Base-by-base conservation (phyloP, 2,113 vertebrate genomes). In the Rana temporaria region DNA sequence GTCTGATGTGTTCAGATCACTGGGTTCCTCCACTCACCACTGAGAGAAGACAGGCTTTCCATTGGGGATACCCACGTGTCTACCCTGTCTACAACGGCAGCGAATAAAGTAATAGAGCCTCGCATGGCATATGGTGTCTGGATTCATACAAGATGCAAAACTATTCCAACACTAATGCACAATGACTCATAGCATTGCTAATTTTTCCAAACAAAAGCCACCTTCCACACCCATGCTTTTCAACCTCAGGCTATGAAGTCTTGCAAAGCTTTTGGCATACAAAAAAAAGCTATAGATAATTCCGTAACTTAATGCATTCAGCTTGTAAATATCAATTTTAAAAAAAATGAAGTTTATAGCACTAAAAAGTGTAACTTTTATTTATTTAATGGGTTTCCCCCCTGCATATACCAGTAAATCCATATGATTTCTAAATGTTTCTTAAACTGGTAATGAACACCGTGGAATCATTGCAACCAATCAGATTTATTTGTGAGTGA, bases 71-170 rank as follows among this genome's bases (percentile, higher is more conserved):
- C 93, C 93, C 95, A 94, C 95, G 95, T 95, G 93, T 93, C 94
- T 92, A 92, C 94, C 93, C 53, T 96, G 92, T 94, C 95, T 95
- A 94, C 93, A 84, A 92, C 91, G 91, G 95, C 96, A 93, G 90
- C 91, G 91, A 94, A 93, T 95, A 95, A 95, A 95, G 95, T 95
- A 94, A 95, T 91, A 88, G 93, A 94, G 93, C 94, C 95, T 93
- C 96, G 96, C 92, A 96, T 98, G 96, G 96, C 98, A 98, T 99
- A 99, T 99, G 98, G 98, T 92, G 97, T 98, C 96, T 98, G 96
- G 95, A 95, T 96, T 96, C 93, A 95, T 96, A 94, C 96, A 95
- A 97, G 95, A 98, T 99, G 96, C 96, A 98, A 95, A 97, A 98
- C 95, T 98, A 97, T 96, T 97, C 93, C 91, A 89, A 93, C 85